Base-by-base conservation (phyloP, 2,113 vertebrate species). In the Anhinga rufa region DNA sequence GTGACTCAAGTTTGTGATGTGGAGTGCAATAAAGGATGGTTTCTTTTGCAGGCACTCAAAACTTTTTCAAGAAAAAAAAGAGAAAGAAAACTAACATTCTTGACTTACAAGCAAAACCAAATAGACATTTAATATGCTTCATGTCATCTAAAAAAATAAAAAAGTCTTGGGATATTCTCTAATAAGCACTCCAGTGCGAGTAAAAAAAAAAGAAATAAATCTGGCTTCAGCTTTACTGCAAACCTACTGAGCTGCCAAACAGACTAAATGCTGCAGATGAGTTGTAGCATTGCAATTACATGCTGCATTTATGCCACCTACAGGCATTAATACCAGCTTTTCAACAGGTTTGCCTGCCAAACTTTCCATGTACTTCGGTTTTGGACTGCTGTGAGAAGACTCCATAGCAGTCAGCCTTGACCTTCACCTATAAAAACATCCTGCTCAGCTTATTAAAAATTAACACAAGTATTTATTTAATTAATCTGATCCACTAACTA, bases 281-380 rank as follows among this genome's bases (percentile, higher is more conserved):
- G 1, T 2, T 32, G 60, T 3, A 36, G 46, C 20, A 5, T 28
- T 19, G 84, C 36, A 9, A 58, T 91, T 94, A 25, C 82, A 17
- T 3, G 94, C 51, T 75, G 92, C 83, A 10, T 66, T 76, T 91
- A 62, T 92, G 96, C 97, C 97, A 97, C 84, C 96, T 97, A 86
- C 83, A 95, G 97, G 97, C 68, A 14, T 16, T 4, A 74, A 48
- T 4, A 42, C 9, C 66, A 52, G 38, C 55, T 25, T 74, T 40
- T 31, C 66, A 17, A 22, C 38, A 64, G 38, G 7, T 55, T 61
- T 72, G 64, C 44, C 38, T 19, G 74, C 18, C 68, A 54, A 29
- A 15, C 10, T 65, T 31, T 17, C 49, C 7, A 0, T 0, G 8
- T 3, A 20, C 31, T 81, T 81, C 29, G 29, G 17, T 31, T 48